phyloP scores from a whole-genome alignment of 2,888 invertebrate species.

The Pseudococcus viburni region DNA sequence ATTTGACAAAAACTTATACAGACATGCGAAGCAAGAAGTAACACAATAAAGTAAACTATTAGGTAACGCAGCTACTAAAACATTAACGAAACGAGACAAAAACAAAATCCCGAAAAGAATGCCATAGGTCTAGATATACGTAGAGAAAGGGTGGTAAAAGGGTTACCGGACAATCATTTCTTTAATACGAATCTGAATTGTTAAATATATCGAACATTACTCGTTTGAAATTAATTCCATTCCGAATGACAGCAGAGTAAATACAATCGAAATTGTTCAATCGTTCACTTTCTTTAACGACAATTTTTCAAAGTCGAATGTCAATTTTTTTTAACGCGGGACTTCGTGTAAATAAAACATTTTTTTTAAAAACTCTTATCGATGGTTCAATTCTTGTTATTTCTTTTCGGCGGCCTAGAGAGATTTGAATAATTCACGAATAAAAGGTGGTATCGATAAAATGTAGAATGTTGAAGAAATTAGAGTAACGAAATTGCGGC shows the following conservation, averaged over 20 bases:
- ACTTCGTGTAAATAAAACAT: neutral
- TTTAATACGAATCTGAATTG: constrained; percentile 25
- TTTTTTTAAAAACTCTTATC: neutral
- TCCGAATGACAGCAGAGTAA: neutral
- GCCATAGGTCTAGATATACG: neutral
- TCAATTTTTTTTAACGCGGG: neutral
- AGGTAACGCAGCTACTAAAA: constrained; percentile 44
- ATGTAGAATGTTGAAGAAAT: neutral
- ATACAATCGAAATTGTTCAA: neutral
- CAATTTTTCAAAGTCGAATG: neutral
- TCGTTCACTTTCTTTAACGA: neutral
- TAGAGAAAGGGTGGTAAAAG: neutral
- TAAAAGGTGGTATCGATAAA: neutral
- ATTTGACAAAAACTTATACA: constrained; percentile 48
- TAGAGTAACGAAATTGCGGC: neutral
- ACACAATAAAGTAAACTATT: constrained; percentile 52
- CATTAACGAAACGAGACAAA: constrained; percentile 37
- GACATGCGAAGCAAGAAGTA: constrained; percentile 49
- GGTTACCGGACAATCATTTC: constrained; percentile 13
- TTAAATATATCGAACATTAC: neutral
- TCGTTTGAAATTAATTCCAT: constrained; percentile 17
- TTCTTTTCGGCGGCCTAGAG: neutral
- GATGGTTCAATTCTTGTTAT: neutral
- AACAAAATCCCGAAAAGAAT: constrained; percentile 49
- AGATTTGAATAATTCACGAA: neutral